Evolutionary conservation across 2,113 vertebrate species (phyloP).

Genomic region (Arenaria interpres): DNA sequence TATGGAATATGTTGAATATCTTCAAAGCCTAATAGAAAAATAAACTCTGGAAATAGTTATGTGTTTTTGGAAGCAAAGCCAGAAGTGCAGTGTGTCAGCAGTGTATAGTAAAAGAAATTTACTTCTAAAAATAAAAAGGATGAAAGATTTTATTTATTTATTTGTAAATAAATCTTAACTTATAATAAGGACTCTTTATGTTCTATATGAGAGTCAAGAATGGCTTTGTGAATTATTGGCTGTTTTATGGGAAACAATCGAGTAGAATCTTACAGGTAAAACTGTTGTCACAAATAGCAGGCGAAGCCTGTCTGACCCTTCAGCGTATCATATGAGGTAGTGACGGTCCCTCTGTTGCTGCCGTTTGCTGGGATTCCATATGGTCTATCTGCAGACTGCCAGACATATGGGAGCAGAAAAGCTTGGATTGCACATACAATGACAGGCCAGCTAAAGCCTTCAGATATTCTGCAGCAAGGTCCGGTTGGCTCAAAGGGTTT

Average conservation of each 20-base stretch:
- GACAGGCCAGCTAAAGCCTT: conserved; percentile 29
- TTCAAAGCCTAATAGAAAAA: neutral
- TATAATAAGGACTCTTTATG: conserved; percentile 43
- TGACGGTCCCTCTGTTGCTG: conserved; percentile 57
- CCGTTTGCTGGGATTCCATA: conserved; percentile 69
- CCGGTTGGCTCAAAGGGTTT: conserved; percentile 49
- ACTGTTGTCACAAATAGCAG: conserved; percentile 37
- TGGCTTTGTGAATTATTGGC: conserved; percentile 58
- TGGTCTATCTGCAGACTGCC: conserved; percentile 77
- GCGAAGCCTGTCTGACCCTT: conserved; percentile 68
- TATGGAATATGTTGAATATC: neutral
- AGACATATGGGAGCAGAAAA: conserved; percentile 54
- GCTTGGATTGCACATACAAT: conserved; percentile 17
- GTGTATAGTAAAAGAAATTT: neutral
- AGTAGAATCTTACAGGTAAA: conserved; percentile 69
- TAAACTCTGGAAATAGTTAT: neutral
- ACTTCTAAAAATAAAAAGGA: conserved; percentile 18
- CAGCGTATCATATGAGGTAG: conserved; percentile 49
- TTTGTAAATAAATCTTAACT: conserved; percentile 69
- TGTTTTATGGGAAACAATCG: conserved; percentile 56
- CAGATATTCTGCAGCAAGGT: conserved; percentile 47
- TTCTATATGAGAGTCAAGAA: conserved; percentile 36
- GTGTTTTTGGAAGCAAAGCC: neutral
- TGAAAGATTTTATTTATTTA: neutral
- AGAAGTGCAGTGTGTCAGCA: neutral